Evolutionary conservation across 2,797 vertebrate genomes (phyloP).

Genomic region (Enteromius mattozi): DNA sequence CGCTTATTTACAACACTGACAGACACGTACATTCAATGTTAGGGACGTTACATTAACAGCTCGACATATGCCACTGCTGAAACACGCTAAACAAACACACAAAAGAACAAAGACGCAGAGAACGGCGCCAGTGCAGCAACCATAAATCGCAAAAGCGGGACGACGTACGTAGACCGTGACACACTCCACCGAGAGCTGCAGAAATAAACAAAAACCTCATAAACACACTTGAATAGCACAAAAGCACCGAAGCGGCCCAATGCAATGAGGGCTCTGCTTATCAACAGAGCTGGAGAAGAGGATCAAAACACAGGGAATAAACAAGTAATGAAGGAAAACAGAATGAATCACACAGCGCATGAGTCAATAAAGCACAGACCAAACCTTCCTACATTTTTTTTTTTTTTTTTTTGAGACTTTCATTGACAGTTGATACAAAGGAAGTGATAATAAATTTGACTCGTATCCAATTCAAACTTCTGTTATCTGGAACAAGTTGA

Average conservation of each 20-base stretch:
- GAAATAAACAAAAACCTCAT: constrained; percentile 15
- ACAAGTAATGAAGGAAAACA: constrained; percentile 32
- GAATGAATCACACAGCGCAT: constrained; percentile 31
- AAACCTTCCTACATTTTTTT: background rate
- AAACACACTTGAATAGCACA: constrained; percentile 27
- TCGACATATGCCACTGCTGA: constrained; percentile 14
- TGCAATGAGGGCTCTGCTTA: constrained; percentile 19
- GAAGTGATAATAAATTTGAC: background rate
- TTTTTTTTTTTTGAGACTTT: background rate
- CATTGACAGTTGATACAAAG: background rate
- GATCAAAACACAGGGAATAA: constrained; percentile 27
- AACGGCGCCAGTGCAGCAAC: constrained; percentile 31
- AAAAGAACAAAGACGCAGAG: constrained; percentile 51
- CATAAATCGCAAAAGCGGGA: constrained; percentile 25
- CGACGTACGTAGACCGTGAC: background rate
- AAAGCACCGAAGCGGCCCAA: constrained; percentile 13
- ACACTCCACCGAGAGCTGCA: background rate
- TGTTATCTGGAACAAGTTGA: background rate
- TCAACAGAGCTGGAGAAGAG: constrained; percentile 16
- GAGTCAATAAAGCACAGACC: background rate
- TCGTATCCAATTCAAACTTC: background rate
- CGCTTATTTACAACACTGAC: constrained; percentile 39
- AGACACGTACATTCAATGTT: background rate
- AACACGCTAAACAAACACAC: constrained; percentile 31
- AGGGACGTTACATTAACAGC: background rate